Percentiles rank a stretch among this genome's conserved stretches.
These are phyloP conservation scores for Luidia sarsii DNA, from an alignment of 53 echinoderm and acorn worm species.

Conservation along the genomic window DNA sequence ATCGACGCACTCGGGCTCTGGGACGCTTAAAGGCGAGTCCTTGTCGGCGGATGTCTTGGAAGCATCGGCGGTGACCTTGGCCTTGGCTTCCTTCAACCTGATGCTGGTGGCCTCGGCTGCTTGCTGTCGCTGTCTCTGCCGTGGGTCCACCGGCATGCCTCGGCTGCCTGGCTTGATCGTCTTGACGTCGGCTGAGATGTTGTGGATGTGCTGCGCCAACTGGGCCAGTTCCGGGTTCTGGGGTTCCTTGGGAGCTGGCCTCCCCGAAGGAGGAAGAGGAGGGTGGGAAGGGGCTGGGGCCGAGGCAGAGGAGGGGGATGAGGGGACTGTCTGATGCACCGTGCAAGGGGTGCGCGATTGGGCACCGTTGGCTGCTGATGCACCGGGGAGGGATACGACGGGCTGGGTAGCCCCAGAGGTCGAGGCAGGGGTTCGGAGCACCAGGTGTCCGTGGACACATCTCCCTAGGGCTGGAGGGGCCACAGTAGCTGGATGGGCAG, in stretches of 20 bases:
- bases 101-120: conserved; percentile 10
- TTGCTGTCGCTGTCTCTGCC: conserved; percentile 5
- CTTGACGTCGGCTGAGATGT: conserved; percentile 32
- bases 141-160: not conserved
- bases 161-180: conserved; percentile 26
- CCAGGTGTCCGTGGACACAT: not conserved
- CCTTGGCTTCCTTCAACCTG: conserved; percentile 26
- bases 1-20: too few species aligned
- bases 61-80: not conserved
- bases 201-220: conserved; percentile 43
- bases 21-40: too few species aligned
- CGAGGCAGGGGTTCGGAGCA: not conserved
- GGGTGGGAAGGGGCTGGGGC: not conserved
- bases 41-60: not conserved
- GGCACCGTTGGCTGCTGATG: too few species aligned
- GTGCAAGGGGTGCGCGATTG: not conserved
- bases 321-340: not conserved
- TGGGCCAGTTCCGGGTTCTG: conserved; percentile 25
- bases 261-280: not conserved
- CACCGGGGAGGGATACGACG: too few species aligned
- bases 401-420: not conserved
- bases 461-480: not conserved
- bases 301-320: too few species aligned
- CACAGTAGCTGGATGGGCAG: not conserved
- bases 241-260: not conserved